Percentiles rank a stretch among this genome's conserved stretches.
phyloP scores from a whole-genome alignment of 2,888 invertebrate genomes.

The Lumbricus terrestris region DNA sequence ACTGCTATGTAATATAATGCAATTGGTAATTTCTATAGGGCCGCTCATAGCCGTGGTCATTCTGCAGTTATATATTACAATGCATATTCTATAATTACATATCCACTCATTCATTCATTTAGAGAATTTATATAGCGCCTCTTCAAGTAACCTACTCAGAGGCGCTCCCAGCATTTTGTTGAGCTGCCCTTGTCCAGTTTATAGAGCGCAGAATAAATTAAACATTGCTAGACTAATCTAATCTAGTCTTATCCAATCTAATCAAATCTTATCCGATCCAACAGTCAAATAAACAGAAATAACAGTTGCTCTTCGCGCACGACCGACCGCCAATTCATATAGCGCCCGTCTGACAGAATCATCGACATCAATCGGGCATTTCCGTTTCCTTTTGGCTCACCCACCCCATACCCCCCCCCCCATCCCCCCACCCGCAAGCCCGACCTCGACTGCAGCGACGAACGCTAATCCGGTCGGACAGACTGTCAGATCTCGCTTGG shows the following conservation, averaged over 20 bases:
- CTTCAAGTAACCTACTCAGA: too few species aligned
- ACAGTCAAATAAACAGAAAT: not conserved
- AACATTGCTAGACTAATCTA: not conserved
- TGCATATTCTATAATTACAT: too few species aligned
- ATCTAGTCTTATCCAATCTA: not conserved
- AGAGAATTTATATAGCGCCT: too few species aligned
- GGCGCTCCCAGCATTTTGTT: too few species aligned
- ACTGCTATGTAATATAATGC: too few species aligned
- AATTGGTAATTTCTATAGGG: too few species aligned
- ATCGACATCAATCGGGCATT: not conserved
- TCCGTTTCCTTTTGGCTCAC: not conserved
- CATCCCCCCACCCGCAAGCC: not conserved
- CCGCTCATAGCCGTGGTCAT: too few species aligned
- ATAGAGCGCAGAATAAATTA: too few species aligned
- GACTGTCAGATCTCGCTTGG: not conserved
- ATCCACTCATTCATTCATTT: too few species aligned
- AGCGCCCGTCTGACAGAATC: not conserved
- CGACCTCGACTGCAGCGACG: not conserved
- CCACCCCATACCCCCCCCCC: not conserved
- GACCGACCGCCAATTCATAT: not conserved
- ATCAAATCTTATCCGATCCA: not conserved
- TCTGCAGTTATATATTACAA: too few species aligned
- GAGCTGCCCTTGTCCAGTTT: too few species aligned
- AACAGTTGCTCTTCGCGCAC: not conserved
- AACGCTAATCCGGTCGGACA: not conserved